Percentiles rank a stretch among this genome's conserved stretches.
Conservation (phyloP, 2,888 invertebrate genomes). For the Alcis repandata region DNA sequence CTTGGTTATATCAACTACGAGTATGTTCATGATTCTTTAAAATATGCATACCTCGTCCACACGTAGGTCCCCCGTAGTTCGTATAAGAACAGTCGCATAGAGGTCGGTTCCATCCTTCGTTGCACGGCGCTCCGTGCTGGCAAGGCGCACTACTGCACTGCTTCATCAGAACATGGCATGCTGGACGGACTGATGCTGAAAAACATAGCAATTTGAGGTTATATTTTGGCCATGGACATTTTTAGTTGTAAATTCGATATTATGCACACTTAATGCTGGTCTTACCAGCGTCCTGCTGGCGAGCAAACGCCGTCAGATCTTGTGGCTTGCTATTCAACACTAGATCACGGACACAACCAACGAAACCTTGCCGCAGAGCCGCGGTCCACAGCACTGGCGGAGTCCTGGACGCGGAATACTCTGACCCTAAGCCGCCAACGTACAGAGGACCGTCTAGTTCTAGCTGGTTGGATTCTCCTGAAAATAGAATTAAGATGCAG, state of each 20-base stretch:
- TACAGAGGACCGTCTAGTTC: conserved; percentile 95
- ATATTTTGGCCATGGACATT: too few species aligned
- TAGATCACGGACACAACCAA: conserved; percentile 97
- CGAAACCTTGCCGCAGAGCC: conserved; percentile 95
- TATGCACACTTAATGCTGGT: background rate
- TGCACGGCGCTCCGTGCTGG: conserved; percentile 94
- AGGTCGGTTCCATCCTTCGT: conserved; percentile 98
- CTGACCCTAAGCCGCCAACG: conserved; percentile 95
- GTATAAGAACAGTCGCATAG: conserved; percentile 97
- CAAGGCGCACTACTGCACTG: conserved; percentile 95
- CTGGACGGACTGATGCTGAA: conserved; percentile 94
- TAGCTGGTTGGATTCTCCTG: conserved; percentile 94
- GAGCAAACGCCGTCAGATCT: conserved; percentile 95
- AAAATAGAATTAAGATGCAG: conserved; percentile 38
- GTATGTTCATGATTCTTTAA: background rate
- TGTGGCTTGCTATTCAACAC: conserved; percentile 95
- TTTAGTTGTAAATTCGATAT: background rate
- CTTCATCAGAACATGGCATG: conserved; percentile 93
- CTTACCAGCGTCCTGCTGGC: conserved; percentile 95
- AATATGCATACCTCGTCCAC: conserved; percentile 90
- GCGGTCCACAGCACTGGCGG: conserved; percentile 97
- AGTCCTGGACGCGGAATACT: conserved; percentile 91
- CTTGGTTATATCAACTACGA: too few species aligned
- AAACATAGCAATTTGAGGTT: too few species aligned
- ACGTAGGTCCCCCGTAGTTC: conserved; percentile 95